Evolutionary conservation across 1,140 invertebrate species (phyloP), one percentile per base, ranked within the genome.

Genomic region (Tribolium castaneum): DNA sequence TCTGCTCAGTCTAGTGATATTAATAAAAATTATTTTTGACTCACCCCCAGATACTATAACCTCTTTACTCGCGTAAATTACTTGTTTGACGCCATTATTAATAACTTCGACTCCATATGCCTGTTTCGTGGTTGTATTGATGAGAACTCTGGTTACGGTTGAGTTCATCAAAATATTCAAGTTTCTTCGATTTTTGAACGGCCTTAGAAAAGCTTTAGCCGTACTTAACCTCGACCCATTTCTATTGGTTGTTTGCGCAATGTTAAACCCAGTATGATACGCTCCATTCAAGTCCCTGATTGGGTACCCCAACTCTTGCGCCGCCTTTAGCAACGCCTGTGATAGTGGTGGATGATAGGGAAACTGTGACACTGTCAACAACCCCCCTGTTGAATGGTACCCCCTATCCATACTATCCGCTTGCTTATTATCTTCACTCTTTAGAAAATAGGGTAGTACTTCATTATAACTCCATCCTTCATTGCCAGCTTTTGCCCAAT

Each of bases 401-500:
- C 93, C 93, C 14, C 89, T 88, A 83, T 95, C 94, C 87, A 95
- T 92, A 5, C 87, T 88, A 30, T 93, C 91, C 2, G 93, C 89
- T 84, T 96, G 92, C 73, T 91, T 89, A 86, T 96, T 96, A 83
- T 96, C 93, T 84, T 97, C 96, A 3, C 93, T 94, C 84, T 95
- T 96, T 35, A 95, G 89, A 86, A 97, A 97, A 87, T 93, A 97
- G 0, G 95, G 95, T 45, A 97, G 88, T 0, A 97, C 94, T 14
- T 97, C 95, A 34, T 95, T 91, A 86, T 95, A 99, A 13, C 93
- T 92, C 97, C 97, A 99, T 19, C 96, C 96, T 1, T 91, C 88
- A 82, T 96, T 96, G 1, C 97, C 97, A 56, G 93, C 88, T 3
- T 89, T 90, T 5, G 94, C 94, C 98, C 97, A 99, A 56, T 92